Percentiles rank a stretch among this genome's conserved stretches.
Evolutionary conservation across 2,888 invertebrate species (phyloP).

Genomic region (Noctua janthe): DNA sequence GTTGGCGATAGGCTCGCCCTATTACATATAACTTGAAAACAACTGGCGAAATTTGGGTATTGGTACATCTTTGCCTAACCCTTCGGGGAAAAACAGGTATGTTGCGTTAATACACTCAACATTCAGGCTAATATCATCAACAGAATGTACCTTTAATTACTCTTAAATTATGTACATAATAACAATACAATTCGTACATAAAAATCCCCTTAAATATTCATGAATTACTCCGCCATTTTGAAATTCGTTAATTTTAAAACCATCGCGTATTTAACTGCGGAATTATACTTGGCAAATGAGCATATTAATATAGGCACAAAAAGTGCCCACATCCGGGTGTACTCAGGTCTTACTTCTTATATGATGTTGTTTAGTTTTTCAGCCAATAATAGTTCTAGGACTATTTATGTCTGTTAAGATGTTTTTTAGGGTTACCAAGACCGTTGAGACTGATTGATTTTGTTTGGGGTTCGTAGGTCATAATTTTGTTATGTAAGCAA

Average conservation of each 20-base stretch:
- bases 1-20: neutral
- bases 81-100: neutral
- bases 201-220: slow-evolving; percentile 26
- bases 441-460: slow-evolving; percentile 11
- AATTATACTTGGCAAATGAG: slow-evolving; percentile 60
- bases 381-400: slow-evolving; percentile 52
- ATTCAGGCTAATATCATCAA: neutral
- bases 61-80: too few species aligned
- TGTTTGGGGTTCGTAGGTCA: slow-evolving; percentile 5
- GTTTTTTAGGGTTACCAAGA: slow-evolving; percentile 11
- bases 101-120: neutral
- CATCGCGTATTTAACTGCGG: slow-evolving; percentile 43
- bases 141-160: slow-evolving; percentile 25
- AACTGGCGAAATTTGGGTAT: neutral
- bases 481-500: too few species aligned
- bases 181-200: slow-evolving; percentile 20
- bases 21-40: neutral
- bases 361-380: slow-evolving; percentile 36
- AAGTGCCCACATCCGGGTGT: slow-evolving; percentile 56
- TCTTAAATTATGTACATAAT: slow-evolving; percentile 36
- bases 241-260: slow-evolving; percentile 55
- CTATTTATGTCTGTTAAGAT: slow-evolving; percentile 9
- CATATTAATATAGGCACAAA: slow-evolving; percentile 58
- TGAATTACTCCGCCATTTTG: slow-evolving; percentile 53
- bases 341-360: slow-evolving; percentile 18